phyloP scores from a whole-genome alignment of 2,888 invertebrate genomes.

The Ariolimax columbianus region DNA sequence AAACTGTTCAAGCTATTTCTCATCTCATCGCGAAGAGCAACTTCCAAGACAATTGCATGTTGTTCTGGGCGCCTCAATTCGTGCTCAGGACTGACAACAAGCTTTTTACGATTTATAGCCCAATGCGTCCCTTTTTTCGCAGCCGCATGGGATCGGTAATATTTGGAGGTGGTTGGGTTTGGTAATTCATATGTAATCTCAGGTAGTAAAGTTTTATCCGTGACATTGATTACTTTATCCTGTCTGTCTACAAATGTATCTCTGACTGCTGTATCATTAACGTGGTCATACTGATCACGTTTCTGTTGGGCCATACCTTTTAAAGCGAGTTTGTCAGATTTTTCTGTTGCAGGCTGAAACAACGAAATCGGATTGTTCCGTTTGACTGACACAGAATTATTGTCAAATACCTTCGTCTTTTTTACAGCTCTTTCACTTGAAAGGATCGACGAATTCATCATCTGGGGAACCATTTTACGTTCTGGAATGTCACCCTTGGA shows the following conservation, averaged over 20 bases:
- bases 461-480: not conserved
- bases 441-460: too few relatives aligned
- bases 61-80: not conserved
- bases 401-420: not conserved
- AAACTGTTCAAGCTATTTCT: not conserved
- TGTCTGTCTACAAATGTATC: not conserved
- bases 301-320: not conserved
- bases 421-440: not conserved
- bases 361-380: not conserved
- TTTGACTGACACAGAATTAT: too few relatives aligned
- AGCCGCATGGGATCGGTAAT: not conserved
- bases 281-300: too few relatives aligned
- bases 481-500: not conserved
- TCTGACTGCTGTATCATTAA: not conserved
- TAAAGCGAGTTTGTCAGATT: not conserved
- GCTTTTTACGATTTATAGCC: not conserved
- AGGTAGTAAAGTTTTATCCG: not conserved
- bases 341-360: not conserved
- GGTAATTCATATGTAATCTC: not conserved
- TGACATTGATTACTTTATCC: not conserved
- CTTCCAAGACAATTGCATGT: not conserved
- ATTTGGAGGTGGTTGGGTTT: not conserved
- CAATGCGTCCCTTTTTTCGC: not conserved
- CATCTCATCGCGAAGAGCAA: not conserved
- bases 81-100: not conserved